Conservation (phyloP, 2,888 invertebrate genomes). For the Parelbella ahira region DNA sequence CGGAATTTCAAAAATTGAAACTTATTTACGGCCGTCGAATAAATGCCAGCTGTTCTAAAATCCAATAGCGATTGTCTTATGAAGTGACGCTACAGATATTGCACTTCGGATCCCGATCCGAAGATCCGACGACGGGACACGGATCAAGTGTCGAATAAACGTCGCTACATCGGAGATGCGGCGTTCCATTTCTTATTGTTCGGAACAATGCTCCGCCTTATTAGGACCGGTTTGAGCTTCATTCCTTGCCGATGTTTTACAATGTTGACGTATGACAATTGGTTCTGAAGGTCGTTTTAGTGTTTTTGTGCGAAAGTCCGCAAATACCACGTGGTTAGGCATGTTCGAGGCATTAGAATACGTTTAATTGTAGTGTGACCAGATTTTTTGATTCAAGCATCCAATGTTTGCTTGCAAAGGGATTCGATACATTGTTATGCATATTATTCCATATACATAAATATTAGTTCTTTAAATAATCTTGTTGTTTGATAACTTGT, state of each 20-base stretch:
- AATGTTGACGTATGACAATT: constrained; percentile 12
- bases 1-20: constrained; percentile 14
- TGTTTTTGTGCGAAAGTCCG: constrained; percentile 1
- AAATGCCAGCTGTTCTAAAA: constrained; percentile 31
- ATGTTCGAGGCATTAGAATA: constrained; percentile 1
- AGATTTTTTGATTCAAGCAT: no score
- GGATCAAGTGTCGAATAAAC: constrained; percentile 34
- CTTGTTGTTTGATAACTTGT: no score
- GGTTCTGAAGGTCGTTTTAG: constrained; percentile 10
- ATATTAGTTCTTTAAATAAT: no score
- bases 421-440: no score
- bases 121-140: constrained; percentile 20
- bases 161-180: constrained; percentile 28
- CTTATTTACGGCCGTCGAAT: constrained; percentile 23
- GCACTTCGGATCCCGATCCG: constrained; percentile 19
- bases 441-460: no score
- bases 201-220: constrained; percentile 6
- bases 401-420: no score
- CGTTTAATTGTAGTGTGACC: constrained; percentile 3
- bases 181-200: constrained; percentile 26
- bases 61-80: constrained; percentile 29
- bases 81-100: constrained; percentile 30
- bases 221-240: constrained; percentile 10
- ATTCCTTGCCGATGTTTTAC: constrained; percentile 10
- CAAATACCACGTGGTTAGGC: constrained; percentile 1